Conservation (phyloP, 2,888 invertebrate species). For the Icerya purchasi region DNA sequence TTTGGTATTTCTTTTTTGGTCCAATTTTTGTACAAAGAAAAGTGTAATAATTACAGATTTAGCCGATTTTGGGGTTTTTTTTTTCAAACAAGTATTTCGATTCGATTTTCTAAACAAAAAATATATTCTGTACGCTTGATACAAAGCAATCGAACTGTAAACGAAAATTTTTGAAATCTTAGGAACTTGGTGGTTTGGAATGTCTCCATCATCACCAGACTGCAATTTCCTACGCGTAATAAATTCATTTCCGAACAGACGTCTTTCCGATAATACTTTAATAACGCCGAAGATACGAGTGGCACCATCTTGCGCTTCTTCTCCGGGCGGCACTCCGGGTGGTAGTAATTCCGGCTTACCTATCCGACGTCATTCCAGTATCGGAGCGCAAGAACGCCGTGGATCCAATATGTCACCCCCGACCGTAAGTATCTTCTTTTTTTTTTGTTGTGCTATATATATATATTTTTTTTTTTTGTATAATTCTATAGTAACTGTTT, state of each 20-base stretch:
- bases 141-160: not conserved
- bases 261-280: slow-evolving; percentile 75
- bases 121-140: too few species aligned
- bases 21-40: too few species aligned
- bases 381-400: slow-evolving; percentile 71
- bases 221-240: slow-evolving; percentile 70
- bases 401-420: slow-evolving; percentile 72
- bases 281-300: slow-evolving; percentile 74
- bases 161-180: slow-evolving; percentile 21
- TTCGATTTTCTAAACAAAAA: too few species aligned
- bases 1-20: too few species aligned
- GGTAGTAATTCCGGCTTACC: slow-evolving; percentile 51
- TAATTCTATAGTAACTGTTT: too few species aligned
- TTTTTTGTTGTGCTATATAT: too few species aligned
- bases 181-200: slow-evolving; percentile 67
- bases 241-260: slow-evolving; percentile 59
- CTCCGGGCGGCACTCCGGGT: slow-evolving; percentile 43
- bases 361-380: slow-evolving; percentile 71
- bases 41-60: too few species aligned
- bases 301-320: slow-evolving; percentile 71
- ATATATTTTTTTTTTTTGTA: too few species aligned
- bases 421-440: slow-evolving; percentile 66
- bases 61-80: too few species aligned
- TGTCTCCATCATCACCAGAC: slow-evolving; percentile 61
- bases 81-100: too few species aligned